A percentile compares a stretch with the other conserved stretches of the same genome.
phyloP scores from a whole-genome alignment of 2,797 vertebrate genomes.

The Microctenopoma steveboyesi region DNA sequence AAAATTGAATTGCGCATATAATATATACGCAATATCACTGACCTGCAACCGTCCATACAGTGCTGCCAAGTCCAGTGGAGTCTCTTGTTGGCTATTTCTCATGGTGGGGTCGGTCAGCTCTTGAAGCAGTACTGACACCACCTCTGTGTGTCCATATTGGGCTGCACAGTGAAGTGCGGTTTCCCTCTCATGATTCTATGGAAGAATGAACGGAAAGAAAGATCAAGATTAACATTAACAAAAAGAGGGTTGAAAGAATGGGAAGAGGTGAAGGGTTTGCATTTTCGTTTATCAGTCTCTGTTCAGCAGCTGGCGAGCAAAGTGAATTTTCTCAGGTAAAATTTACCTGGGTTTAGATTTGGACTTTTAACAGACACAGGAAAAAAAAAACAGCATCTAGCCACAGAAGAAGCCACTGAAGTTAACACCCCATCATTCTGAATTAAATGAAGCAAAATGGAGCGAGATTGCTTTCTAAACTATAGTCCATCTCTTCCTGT shows the following conservation, averaged over 20 bases:
- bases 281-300: no score
- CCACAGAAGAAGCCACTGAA: no score
- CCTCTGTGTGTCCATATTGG: conserved; percentile 95
- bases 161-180: conserved; percentile 95
- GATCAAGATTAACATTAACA: background rate
- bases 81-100: conserved; percentile 93
- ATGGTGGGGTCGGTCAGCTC: conserved; percentile 95
- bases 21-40: conserved; percentile 9
- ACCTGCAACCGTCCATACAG: conserved; percentile 92
- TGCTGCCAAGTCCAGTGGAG: conserved; percentile 93
- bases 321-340: no score
- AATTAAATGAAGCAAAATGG: no score
- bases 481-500: background rate
- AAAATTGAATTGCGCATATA: no score
- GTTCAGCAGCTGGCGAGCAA: no score
- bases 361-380: no score
- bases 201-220: background rate
- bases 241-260: background rate
- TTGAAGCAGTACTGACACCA: conserved; percentile 91
- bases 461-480: background rate
- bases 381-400: no score
- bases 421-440: no score
- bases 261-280: background rate
- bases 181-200: conserved; percentile 93
- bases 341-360: no score